Conservation (phyloP, 2,797 vertebrate genomes). For the Gymnothorax reevesii region DNA sequence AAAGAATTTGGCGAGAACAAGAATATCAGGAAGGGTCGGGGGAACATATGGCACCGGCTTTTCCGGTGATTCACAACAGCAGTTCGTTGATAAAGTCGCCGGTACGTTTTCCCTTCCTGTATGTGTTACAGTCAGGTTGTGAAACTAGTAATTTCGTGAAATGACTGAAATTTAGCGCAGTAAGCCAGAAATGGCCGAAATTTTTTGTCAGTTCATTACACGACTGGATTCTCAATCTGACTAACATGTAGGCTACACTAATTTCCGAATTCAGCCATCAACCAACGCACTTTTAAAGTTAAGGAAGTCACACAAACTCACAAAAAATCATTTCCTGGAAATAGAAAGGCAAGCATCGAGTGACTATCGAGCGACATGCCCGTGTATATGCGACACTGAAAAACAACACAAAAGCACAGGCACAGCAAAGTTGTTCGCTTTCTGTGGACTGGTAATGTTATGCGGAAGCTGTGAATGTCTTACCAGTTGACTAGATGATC, state of each 20-base stretch:
- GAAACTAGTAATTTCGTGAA: too few species aligned
- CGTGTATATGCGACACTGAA: neutral
- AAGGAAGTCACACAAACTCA: neutral
- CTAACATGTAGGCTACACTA: neutral
- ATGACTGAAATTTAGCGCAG: too few species aligned
- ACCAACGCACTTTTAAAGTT: neutral
- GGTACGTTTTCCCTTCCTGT: neutral
- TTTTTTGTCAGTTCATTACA: too few species aligned
- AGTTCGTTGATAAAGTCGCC: neutral
- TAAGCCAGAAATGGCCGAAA: too few species aligned
- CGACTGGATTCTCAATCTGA: too few species aligned
- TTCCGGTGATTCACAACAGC: neutral
- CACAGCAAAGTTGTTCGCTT: neutral
- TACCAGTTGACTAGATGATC: neutral
- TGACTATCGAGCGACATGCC: neutral
- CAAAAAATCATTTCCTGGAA: neutral
- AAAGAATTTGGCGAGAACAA: slow-evolving; percentile 50
- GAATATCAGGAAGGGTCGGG: slow-evolving; percentile 31
- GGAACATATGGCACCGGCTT: neutral
- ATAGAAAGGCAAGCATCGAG: neutral
- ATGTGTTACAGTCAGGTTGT: neutral
- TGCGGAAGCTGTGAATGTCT: neutral
- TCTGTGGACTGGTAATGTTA: neutral
- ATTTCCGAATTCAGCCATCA: neutral
- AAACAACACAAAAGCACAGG: neutral